Evolutionary conservation across 2,113 vertebrate genomes (phyloP), one percentile per base, ranked within the genome.

Genomic region (Hiodon tergisus): DNA sequence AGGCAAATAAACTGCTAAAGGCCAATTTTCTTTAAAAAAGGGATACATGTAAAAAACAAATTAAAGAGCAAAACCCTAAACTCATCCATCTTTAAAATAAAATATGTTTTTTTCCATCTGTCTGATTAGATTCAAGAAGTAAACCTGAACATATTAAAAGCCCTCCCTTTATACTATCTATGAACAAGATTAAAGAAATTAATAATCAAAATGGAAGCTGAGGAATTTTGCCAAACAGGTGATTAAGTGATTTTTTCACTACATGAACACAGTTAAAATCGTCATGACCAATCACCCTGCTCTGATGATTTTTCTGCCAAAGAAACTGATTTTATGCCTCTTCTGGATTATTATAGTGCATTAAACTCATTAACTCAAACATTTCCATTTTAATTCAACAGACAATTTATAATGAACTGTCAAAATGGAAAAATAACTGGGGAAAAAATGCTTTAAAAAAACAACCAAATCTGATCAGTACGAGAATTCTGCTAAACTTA

Each of bases 21-120:
- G 67, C 53, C 59, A 58, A 62, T 61, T 67, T 50, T 31, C n/a
- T 60, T 51, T 57, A 69, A 31, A 53, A 61, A 46, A 16, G 6
- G n/a, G 8, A 55, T 58, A 51, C 58, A 31, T 55, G 54, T 70
- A 2, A 31, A 31, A 31, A 31, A 31, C 31, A 1, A 31, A 31
- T 31, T 31, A 31, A 31, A 31, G 31, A 31, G 31, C 31, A 31
- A 31, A 31, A 31, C 31, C 31, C 31, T 72, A 72, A 67, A 55
- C 78, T 50, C 10, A 68, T 71, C 46, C 17, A n/a, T n/a, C 31
- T 8, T 66, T 11, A 71, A 46, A 14, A 5, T 46, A 71, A 6
- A 5, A 16, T 75, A 54, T 80, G 72, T 61, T 76, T 31, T 31
- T 75, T 59, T 52, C 61, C 79, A 76, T 53, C 48, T 67, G 61